These are phyloP conservation scores for Cheirogaleus major DNA, from an alignment of 2,797 vertebrate species.

Conservation along the genomic window DNA sequence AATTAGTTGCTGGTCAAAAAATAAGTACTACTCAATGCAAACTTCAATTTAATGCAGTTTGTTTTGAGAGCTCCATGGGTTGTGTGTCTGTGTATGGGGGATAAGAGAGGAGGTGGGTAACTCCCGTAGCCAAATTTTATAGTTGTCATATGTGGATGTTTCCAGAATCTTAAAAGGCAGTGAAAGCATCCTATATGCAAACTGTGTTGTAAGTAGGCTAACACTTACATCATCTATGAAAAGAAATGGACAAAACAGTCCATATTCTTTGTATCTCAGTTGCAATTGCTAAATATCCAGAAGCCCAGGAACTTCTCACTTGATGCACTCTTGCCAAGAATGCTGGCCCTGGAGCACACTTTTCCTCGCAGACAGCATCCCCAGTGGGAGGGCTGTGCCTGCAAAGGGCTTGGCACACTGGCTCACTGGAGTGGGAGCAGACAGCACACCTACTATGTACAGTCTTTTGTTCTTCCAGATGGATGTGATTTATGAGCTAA, in stretches of 20 bases:
- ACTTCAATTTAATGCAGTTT: constrained; percentile 6
- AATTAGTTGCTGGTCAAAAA: not conserved
- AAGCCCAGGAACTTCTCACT: constrained; percentile 27
- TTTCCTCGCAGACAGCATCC: not conserved
- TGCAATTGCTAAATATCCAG: constrained; percentile 33
- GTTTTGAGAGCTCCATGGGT: constrained; percentile 23
- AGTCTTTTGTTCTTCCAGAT: constrained; percentile 1
- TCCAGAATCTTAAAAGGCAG: constrained; percentile 63
- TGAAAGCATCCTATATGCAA: constrained; percentile 48
- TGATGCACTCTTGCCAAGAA: not conserved
- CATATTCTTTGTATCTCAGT: not conserved
- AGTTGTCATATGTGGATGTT: constrained; percentile 62
- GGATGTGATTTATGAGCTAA: not conserved
- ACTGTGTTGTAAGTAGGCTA: constrained; percentile 58
- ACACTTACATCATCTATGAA: constrained; percentile 36
- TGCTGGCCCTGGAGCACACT: not conserved
- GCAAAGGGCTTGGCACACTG: not conserved
- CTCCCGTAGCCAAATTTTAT: constrained; percentile 51
- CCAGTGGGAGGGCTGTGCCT: not conserved
- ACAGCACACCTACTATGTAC: not conserved
- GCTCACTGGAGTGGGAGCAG: not conserved
- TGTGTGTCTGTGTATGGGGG: not conserved
- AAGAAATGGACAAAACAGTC: constrained; percentile 44
- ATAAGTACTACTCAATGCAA: constrained; percentile 24
- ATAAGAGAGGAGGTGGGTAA: not conserved